A percentile compares a stretch with the other conserved stretches of the same genome.
Conservation (phyloP, 1,140 invertebrate genomes). For the Solenopsis fugax region DNA sequence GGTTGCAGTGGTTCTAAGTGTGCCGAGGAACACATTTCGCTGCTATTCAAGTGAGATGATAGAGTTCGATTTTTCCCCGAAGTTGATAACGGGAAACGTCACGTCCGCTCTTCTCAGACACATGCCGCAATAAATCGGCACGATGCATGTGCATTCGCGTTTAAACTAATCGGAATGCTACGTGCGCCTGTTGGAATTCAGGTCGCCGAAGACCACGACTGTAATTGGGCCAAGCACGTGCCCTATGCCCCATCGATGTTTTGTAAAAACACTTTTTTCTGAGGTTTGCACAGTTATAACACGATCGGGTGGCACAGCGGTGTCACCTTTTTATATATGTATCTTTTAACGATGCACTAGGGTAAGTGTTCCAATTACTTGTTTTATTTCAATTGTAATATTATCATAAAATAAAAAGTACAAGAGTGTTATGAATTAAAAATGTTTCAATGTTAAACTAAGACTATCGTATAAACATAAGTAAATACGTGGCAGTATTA, state of each 20-base stretch:
- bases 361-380: too few species aligned
- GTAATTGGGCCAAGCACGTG: slow-evolving; percentile 27
- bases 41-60: neutral
- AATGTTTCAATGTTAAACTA: too few species aligned
- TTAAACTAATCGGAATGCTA: slow-evolving; percentile 23
- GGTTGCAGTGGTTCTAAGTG: neutral
- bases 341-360: neutral
- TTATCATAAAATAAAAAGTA: too few species aligned
- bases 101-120: neutral
- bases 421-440: too few species aligned
- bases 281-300: neutral
- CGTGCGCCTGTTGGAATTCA: slow-evolving; percentile 13
- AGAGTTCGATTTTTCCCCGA: neutral
- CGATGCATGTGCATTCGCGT: neutral
- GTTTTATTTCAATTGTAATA: too few species aligned
- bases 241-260: neutral
- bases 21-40: neutral
- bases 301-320: neutral
- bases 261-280: neutral
- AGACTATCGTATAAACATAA: too few species aligned
- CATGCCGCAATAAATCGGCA: neutral
- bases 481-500: too few species aligned
- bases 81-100: neutral
- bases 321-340: neutral
- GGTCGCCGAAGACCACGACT: slow-evolving; percentile 1